Evolutionary conservation across 2,113 vertebrate genomes (phyloP).

Genomic region (Apaloderma vittatum): DNA sequence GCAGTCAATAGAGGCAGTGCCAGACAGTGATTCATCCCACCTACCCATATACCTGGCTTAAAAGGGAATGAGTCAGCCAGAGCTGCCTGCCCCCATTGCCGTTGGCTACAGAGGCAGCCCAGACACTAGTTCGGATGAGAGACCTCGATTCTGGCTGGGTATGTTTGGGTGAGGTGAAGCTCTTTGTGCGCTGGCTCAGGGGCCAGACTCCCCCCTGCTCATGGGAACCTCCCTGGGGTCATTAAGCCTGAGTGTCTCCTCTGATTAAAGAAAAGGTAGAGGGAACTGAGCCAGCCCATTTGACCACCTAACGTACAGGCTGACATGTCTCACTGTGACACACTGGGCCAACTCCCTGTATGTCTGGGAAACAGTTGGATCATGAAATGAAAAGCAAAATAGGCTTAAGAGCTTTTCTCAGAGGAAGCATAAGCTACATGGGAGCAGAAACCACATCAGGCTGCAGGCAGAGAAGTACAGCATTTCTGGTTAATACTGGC

Average conservation of each 20-base stretch:
- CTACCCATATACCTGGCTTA: not conserved
- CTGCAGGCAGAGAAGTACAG: not conserved
- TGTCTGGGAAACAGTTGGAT: not conserved
- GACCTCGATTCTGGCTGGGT: not conserved
- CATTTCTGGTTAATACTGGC: not conserved
- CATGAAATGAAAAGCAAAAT: not conserved
- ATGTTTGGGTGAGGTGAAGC: not conserved
- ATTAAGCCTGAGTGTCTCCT: not conserved
- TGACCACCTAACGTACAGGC: not conserved
- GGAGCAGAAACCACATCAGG: not conserved
- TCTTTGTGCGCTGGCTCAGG: not conserved
- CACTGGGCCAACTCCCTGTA: not conserved
- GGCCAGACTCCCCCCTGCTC: not conserved
- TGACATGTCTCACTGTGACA: not conserved
- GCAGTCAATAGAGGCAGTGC: slow-evolving; percentile 1
- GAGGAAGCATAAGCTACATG: not conserved
- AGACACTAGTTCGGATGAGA: not conserved
- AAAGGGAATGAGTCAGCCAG: not conserved
- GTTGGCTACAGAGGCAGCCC: not conserved
- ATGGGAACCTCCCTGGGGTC: not conserved
- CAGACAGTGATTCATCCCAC: slow-evolving; percentile 51
- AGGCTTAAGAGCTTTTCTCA: not conserved
- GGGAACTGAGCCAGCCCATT: not conserved
- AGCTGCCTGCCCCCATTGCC: not conserved
- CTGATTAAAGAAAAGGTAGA: not conserved